Evolutionary conservation across 2,888 invertebrate species (phyloP).

Genomic region (Horisme vitalbata): DNA sequence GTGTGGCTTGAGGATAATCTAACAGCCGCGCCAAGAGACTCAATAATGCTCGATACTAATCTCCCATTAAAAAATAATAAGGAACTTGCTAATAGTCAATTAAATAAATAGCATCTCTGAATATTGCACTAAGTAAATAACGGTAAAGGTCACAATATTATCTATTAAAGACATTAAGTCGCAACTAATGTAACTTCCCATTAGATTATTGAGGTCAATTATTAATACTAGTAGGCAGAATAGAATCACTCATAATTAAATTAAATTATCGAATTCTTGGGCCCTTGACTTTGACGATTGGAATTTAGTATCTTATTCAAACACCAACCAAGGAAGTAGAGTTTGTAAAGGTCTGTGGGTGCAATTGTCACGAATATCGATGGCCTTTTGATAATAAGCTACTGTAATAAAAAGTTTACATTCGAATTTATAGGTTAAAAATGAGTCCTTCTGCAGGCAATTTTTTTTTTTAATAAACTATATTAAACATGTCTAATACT

Average conservation of each 20-base stretch:
- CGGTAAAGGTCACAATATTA: conserved; percentile 5
- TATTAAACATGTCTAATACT: too few relatives aligned
- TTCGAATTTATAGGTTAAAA: too few relatives aligned
- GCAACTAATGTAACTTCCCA: conserved; percentile 3
- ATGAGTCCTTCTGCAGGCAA: too few relatives aligned
- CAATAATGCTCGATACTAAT: too few relatives aligned
- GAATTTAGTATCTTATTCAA: neutral
- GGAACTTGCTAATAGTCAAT: too few relatives aligned
- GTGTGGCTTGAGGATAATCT: too few relatives aligned
- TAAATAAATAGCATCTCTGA: too few relatives aligned
- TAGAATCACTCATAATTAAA: neutral
- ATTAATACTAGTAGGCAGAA: neutral
- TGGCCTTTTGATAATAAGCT: conserved; percentile 8
- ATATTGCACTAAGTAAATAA: conserved; percentile 1
- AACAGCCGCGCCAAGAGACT: too few relatives aligned
- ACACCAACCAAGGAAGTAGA: conserved; percentile 10
- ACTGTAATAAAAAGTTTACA: too few relatives aligned
- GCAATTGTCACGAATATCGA: conserved; percentile 6
- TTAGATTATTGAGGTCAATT: conserved; percentile 9
- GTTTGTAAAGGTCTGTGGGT: neutral
- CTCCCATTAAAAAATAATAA: too few relatives aligned
- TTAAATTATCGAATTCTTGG: neutral
- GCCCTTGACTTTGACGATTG: conserved; percentile 11
- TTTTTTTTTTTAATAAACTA: too few relatives aligned
- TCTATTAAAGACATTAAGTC: neutral